phyloP scores from a whole-genome alignment of 2,888 invertebrate genomes.

The Drosophila diplacantha region DNA sequence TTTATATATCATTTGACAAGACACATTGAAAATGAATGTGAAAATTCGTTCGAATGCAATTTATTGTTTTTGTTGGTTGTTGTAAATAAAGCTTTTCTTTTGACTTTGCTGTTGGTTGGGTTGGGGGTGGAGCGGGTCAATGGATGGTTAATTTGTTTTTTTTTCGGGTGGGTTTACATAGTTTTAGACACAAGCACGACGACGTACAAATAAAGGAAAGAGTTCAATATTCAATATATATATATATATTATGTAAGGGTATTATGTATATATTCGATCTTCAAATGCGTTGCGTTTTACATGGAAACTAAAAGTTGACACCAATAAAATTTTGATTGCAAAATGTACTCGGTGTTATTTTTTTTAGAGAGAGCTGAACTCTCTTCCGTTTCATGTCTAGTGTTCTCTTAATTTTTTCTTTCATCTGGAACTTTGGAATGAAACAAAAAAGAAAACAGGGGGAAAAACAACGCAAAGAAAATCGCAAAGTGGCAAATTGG shows the following conservation, averaged over 20 bases:
- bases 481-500: background rate
- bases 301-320: conserved; percentile 46
- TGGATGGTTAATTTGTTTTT: conserved; percentile 27
- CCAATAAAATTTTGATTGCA: conserved; percentile 41
- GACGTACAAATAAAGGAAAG: conserved; percentile 64
- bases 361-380: background rate
- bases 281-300: conserved; percentile 62
- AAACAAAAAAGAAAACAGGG: background rate
- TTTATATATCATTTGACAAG: conserved; percentile 12
- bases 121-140: conserved; percentile 9
- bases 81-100: conserved; percentile 34
- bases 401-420: conserved; percentile 6
- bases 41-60: conserved; percentile 38
- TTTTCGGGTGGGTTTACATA: conserved; percentile 50
- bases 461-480: background rate
- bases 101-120: conserved; percentile 19
- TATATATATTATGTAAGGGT: conserved; percentile 48
- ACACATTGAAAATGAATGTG: conserved; percentile 36
- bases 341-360: conserved; percentile 35
- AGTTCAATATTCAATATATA: conserved; percentile 57
- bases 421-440: conserved; percentile 3
- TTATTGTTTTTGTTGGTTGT: conserved; percentile 15
- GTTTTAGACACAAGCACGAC: conserved; percentile 70
- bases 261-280: conserved; percentile 60
- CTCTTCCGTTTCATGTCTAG: conserved; percentile 6